Evolutionary conservation across 1,140 invertebrate genomes (phyloP).

Genomic region (Ericerus pela): DNA sequence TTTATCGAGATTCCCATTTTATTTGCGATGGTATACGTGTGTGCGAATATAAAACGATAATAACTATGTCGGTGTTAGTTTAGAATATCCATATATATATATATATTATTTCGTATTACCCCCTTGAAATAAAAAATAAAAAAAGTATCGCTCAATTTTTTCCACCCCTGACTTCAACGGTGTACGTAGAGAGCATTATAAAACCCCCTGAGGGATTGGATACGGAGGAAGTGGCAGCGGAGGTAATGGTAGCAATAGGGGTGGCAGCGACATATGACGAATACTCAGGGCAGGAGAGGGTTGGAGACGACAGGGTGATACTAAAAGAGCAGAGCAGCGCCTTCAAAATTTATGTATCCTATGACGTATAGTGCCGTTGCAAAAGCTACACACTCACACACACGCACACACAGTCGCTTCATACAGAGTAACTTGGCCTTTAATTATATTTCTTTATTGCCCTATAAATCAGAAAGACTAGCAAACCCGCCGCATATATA

Average conservation of each 20-base stretch:
- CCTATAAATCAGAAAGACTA: constrained; percentile 12
- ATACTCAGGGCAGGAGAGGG: no score
- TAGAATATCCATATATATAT: background rate
- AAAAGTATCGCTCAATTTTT: constrained; percentile 8
- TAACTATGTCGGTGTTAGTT: background rate
- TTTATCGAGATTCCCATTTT: constrained; percentile 10
- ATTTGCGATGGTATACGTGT: background rate
- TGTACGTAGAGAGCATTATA: background rate
- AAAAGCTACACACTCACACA: constrained; percentile 4
- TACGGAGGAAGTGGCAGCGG: no score
- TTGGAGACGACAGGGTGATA: no score
- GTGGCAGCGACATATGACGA: no score
- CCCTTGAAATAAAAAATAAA: background rate
- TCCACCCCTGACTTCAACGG: background rate
- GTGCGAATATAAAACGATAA: background rate
- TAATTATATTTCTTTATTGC: constrained; percentile 12
- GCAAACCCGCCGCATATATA: constrained; percentile 8
- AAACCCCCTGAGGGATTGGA: background rate
- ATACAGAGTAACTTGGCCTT: constrained; percentile 10
- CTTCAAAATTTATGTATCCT: constrained; percentile 12
- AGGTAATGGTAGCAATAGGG: no score
- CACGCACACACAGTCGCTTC: background rate
- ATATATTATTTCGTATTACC: background rate
- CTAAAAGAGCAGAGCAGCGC: background rate
- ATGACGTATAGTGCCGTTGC: constrained; percentile 10